Conservation (phyloP, 1,140 invertebrate genomes). For the Acyrthosiphon pisum region DNA sequence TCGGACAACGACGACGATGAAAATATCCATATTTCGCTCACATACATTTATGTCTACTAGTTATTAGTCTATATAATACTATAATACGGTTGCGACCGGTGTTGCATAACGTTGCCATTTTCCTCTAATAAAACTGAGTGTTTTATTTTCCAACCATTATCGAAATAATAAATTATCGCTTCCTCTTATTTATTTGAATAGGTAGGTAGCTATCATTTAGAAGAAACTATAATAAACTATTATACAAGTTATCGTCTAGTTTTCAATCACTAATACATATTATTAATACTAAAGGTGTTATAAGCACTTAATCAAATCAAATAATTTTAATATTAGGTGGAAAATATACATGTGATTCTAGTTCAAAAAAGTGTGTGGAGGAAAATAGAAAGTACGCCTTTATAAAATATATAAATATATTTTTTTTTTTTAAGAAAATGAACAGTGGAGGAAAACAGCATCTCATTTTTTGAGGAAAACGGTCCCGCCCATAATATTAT, state of each 20-base stretch:
- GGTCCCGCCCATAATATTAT: neutral
- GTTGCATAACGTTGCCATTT: too few species aligned
- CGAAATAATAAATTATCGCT: neutral
- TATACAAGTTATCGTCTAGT: too few species aligned
- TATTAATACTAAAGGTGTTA: too few species aligned
- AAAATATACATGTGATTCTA: too few species aligned
- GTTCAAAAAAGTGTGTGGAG: too few species aligned
- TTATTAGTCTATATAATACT: too few species aligned
- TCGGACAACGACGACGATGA: neutral
- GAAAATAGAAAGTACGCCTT: neutral
- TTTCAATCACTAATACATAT: too few species aligned
- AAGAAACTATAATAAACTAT: too few species aligned
- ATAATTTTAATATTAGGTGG: too few species aligned
- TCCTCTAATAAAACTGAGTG: neutral
- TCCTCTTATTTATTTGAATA: neutral
- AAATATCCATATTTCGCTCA: neutral
- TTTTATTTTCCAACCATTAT: neutral
- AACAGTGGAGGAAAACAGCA: neutral
- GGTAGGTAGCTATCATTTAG: too few species aligned
- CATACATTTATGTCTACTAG: neutral
- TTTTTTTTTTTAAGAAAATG: neutral
- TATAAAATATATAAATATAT: neutral
- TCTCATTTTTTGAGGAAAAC: neutral
- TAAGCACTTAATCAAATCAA: too few species aligned
- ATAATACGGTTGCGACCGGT: neutral